These are phyloP conservation scores for Dryobates pubescens DNA, from an alignment of 2,797 vertebrate species.

Conservation along the genomic window DNA sequence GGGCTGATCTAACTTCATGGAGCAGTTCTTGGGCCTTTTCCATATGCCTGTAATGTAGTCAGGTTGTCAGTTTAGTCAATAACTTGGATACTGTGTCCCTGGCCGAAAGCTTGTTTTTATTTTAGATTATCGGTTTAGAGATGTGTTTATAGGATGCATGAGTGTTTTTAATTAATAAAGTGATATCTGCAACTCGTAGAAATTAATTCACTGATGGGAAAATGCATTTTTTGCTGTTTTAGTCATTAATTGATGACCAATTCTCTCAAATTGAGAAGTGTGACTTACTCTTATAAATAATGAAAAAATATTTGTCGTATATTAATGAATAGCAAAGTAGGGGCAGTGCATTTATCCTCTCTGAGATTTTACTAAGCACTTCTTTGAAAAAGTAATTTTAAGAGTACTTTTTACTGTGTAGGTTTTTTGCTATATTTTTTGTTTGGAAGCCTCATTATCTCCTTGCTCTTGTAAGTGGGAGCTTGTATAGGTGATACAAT, in stretches of 20 bases:
- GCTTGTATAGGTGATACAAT: neutral
- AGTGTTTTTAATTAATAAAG: neutral
- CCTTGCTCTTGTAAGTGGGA: neutral
- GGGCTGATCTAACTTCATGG: neutral
- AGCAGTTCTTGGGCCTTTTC: neutral
- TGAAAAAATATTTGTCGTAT: neutral
- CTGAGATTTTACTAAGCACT: neutral
- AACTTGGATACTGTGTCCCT: neutral
- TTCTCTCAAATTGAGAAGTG: neutral
- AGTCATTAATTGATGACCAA: neutral
- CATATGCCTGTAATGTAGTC: neutral
- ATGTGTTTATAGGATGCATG: neutral
- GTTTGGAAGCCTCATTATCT: neutral
- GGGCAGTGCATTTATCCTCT: neutral
- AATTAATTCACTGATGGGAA: neutral
- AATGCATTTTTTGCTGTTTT: neutral
- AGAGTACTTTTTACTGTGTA: neutral
- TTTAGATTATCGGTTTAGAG: neutral
- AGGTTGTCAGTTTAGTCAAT: neutral
- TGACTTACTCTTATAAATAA: neutral
- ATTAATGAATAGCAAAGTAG: neutral
- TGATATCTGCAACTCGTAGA: neutral
- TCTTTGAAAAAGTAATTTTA: neutral
- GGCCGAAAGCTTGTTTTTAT: neutral
- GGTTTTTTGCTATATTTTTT: neutral